phyloP scores from a whole-genome alignment of 2,113 vertebrate genomes.

The Phocoena sinus region DNA sequence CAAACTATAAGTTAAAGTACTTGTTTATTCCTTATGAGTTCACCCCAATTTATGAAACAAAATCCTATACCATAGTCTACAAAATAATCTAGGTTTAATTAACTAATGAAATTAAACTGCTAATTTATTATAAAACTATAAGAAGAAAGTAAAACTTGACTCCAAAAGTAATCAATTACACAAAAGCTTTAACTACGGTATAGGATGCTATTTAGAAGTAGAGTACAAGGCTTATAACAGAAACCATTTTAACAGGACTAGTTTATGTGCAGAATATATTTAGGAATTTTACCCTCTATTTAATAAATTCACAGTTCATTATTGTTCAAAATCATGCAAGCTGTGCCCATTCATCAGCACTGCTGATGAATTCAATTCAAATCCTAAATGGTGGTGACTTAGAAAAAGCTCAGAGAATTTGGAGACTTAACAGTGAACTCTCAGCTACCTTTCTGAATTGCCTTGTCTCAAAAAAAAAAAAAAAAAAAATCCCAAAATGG shows the following conservation, averaged over 20 bases:
- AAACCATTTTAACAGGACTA: constrained; percentile 32
- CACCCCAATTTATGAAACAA: neutral
- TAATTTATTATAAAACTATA: constrained; percentile 33
- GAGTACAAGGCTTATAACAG: neutral
- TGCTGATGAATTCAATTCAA: neutral
- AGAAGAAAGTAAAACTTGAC: neutral
- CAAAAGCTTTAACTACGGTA: neutral
- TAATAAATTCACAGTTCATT: constrained; percentile 32
- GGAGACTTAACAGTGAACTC: neutral
- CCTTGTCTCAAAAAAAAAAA: neutral
- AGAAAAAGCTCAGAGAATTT: neutral
- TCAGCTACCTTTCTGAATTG: neutral
- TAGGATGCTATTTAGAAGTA: neutral
- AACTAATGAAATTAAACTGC: constrained; percentile 30
- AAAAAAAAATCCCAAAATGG: neutral
- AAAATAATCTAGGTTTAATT: neutral
- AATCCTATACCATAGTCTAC: neutral
- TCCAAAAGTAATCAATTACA: neutral
- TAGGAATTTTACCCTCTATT: constrained; percentile 10
- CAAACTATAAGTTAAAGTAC: neutral
- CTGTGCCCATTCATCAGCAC: neutral
- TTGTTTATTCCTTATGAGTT: neutral
- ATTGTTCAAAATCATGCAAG: constrained; percentile 33
- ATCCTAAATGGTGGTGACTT: neutral
- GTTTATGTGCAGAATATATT: neutral